These are phyloP conservation scores for Andrena haemorrhoa DNA, from an alignment of 2,888 invertebrate species.

Conservation along the genomic window DNA sequence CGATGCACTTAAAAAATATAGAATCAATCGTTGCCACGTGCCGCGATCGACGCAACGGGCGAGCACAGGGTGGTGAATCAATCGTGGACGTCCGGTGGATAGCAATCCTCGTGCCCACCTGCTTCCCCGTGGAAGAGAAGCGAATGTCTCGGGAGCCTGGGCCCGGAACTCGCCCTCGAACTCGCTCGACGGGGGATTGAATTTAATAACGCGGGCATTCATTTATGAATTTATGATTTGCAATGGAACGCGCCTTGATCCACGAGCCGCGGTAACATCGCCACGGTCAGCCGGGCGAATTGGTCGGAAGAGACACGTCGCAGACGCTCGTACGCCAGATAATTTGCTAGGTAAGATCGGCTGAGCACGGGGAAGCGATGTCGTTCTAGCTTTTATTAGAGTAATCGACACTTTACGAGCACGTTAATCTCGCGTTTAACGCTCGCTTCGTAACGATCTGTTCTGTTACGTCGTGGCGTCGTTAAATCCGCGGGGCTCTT, in stretches of 20 bases:
- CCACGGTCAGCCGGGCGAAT: not conserved
- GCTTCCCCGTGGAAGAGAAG: not conserved
- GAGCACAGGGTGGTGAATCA: constrained; percentile 24
- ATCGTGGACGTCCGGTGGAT: constrained; percentile 1
- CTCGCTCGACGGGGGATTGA: not conserved
- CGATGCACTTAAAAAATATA: constrained; percentile 32
- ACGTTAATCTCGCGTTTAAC: constrained; percentile 52
- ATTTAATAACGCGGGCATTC: no score
- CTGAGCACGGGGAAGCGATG: constrained; percentile 29
- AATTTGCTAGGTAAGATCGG: constrained; percentile 41
- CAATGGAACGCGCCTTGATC: not conserved
- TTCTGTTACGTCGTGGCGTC: constrained; percentile 1
- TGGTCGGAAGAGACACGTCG: not conserved
- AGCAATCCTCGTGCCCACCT: not conserved
- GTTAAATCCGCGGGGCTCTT: not conserved
- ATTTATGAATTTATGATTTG: not conserved
- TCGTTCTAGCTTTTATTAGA: constrained; percentile 55
- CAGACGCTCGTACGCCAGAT: constrained; percentile 28
- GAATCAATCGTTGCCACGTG: constrained; percentile 31
- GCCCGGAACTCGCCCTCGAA: constrained; percentile 1
- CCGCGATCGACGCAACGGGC: not conserved
- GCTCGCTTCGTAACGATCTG: constrained; percentile 3
- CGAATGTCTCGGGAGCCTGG: not conserved
- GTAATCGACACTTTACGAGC: constrained; percentile 53
- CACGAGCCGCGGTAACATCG: not conserved